Evolutionary conservation across 2,888 invertebrate species (phyloP), one percentile per base, ranked within the genome.

Genomic region (Allacma fusca): DNA sequence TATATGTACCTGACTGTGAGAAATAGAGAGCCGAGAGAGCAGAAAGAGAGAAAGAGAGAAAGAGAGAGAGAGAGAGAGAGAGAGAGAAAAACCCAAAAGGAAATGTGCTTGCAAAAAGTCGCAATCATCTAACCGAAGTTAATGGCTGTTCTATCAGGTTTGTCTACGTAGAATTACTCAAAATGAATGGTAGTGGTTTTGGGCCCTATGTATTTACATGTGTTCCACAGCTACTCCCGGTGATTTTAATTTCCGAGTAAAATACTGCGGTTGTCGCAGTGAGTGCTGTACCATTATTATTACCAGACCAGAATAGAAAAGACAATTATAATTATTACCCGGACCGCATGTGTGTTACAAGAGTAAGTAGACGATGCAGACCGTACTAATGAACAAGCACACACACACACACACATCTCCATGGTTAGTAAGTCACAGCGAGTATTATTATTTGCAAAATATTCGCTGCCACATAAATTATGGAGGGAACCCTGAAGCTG

Each of bases 401-500:
- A n/a, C n/a, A n/a, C n/a, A n/a, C n/a, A n/a, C n/a, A n/a, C n/a
- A n/a, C n/a, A n/a, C n/a, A n/a, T n/a, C n/a, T 2, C 9, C 19
- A 50, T 16, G 50, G 5, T 34, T 34, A 34, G 34, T 34, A 34
- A 34, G 34, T 9, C 34, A 34, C 9, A 34, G 34, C n/a, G n/a
- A 50, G 1, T 50, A n/a, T n/a, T 50, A 50, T 50, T 50, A 1
- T 59, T 67, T 59, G 65, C 65, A 65, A 65, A 65, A 65, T 65
- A 65, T 65, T 65, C 65, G 26, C 28, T 65, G 65, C 26, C 26
- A 26, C 65, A 65, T 65, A 65, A 65, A 65, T 65, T 65, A 65
- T 65, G 65, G 65, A 24, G n/a, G 65, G 24, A 65, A 65, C 28
- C 28, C 65, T 65, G 65, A n/a, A 24, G 26, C 19, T 28, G 65